Percentiles rank a stretch among this genome's conserved stretches.
Conservation (phyloP, 2,113 vertebrate genomes). For the Lynx canadensis region DNA sequence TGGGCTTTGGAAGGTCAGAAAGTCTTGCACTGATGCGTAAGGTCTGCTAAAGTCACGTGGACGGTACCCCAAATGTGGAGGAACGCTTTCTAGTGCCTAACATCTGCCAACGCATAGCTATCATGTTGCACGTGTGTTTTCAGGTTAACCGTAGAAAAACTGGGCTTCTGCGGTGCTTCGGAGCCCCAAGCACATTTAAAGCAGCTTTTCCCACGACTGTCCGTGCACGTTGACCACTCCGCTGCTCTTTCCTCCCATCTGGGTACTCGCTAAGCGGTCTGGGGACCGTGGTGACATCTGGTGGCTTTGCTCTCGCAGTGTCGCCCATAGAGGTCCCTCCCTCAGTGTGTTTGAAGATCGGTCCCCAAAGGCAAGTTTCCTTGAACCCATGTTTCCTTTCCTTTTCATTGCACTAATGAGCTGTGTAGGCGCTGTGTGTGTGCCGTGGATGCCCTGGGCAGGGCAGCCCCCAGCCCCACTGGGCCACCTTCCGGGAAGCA, state of each 20-base stretch:
- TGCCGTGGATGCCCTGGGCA: background rate
- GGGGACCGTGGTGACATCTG: background rate
- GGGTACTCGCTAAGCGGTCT: background rate
- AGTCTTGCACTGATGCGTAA: background rate
- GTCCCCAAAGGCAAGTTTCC: background rate
- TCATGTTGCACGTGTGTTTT: background rate
- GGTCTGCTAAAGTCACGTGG: background rate
- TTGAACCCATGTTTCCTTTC: background rate
- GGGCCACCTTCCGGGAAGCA: background rate
- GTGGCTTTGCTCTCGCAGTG: background rate
- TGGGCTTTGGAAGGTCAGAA: background rate
- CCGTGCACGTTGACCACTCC: rapidly evolving
- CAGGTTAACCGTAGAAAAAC: background rate
- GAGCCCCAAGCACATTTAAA: rapidly evolving
- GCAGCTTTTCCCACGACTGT: background rate
- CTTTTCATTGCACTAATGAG: background rate
- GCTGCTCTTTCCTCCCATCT: background rate
- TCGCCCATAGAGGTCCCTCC: background rate
- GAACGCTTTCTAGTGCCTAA: background rate
- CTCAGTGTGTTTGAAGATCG: background rate
- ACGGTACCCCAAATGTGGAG: background rate
- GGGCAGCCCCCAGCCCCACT: background rate
- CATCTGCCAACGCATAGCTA: background rate
- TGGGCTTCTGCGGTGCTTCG: background rate
- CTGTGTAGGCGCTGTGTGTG: background rate